These are phyloP conservation scores for Tetranychus truncatus DNA, from an alignment of 2,888 invertebrate species.

Conservation along the genomic window DNA sequence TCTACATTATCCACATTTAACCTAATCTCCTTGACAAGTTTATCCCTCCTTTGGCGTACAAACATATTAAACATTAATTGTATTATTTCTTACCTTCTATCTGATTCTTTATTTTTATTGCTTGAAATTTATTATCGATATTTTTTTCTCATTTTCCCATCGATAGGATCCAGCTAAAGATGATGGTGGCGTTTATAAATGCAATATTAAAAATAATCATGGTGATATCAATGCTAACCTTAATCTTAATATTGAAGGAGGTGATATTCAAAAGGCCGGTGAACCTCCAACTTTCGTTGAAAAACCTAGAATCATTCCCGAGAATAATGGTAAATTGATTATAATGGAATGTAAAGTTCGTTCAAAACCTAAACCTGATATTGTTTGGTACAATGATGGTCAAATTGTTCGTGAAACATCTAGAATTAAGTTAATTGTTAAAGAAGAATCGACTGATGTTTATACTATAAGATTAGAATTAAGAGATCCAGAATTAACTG, in stretches of 20 bases:
- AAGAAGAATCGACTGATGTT: slow-evolving; percentile 61
- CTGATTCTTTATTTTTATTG: background rate
- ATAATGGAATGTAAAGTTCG: slow-evolving; percentile 80
- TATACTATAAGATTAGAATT: slow-evolving; percentile 72
- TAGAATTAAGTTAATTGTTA: slow-evolving; percentile 52
- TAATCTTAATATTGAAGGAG: slow-evolving; percentile 36
- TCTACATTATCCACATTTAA: background rate
- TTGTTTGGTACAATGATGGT: slow-evolving; percentile 25
- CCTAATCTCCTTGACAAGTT: background rate
- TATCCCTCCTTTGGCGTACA: background rate
- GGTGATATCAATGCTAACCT: slow-evolving; percentile 38
- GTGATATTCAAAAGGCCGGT: slow-evolving; percentile 31
- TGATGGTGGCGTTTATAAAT: slow-evolving; percentile 39
- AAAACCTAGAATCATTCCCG: slow-evolving; percentile 96
- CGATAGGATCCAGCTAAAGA: slow-evolving; percentile 31
- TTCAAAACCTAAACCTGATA: slow-evolving; percentile 73
- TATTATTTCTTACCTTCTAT: background rate
- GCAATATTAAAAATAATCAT: slow-evolving; percentile 36
- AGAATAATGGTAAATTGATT: slow-evolving; percentile 87
- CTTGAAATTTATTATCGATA: background rate
- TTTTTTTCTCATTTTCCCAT: background rate
- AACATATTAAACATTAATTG: background rate
- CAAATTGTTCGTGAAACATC: slow-evolving; percentile 21
- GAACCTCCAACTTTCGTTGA: slow-evolving; percentile 86
- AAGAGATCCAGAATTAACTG: slow-evolving; percentile 74